Percentiles rank a stretch among this genome's conserved stretches.
Conservation (phyloP, 30 jellyfish, hydroid and myxozoan genomes). For the Nemopilema nomurai region DNA sequence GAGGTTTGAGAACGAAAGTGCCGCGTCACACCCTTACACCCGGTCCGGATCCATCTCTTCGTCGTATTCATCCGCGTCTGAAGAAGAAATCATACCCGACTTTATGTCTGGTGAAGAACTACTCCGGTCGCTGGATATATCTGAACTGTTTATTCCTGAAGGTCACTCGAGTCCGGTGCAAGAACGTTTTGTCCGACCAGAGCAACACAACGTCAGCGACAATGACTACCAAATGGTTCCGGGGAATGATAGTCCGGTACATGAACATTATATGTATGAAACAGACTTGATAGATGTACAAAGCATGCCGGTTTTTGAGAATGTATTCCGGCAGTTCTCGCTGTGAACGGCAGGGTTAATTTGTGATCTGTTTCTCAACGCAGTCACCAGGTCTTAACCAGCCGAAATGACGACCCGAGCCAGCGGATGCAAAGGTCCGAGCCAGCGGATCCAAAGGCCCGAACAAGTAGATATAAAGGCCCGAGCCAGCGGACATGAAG, state of each 20-base stretch:
- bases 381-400: no score
- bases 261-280: conserved; percentile 31
- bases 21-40: conserved; percentile 19
- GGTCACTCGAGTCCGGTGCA: conserved; percentile 5
- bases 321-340: conserved; percentile 63
- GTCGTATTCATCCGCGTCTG: conserved; percentile 68
- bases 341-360: no score
- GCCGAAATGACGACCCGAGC: no score
- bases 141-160: conserved; percentile 90
- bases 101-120: conserved; percentile 97
- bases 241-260: conserved; percentile 46
- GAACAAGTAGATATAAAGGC: no score
- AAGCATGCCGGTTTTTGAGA: conserved; percentile 56
- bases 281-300: conserved; percentile 48
- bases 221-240: conserved; percentile 28
- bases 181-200: background rate
- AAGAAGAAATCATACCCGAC: conserved; percentile 68
- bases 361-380: no score
- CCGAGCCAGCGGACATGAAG: no score
- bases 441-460: no score
- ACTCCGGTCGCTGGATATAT: conserved; percentile 70
- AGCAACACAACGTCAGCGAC: background rate
- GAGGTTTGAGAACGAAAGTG: background rate
- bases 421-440: no score
- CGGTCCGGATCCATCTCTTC: conserved; percentile 69